phyloP scores from a whole-genome alignment of 2,888 invertebrate species.

The Sisyra nigra region DNA sequence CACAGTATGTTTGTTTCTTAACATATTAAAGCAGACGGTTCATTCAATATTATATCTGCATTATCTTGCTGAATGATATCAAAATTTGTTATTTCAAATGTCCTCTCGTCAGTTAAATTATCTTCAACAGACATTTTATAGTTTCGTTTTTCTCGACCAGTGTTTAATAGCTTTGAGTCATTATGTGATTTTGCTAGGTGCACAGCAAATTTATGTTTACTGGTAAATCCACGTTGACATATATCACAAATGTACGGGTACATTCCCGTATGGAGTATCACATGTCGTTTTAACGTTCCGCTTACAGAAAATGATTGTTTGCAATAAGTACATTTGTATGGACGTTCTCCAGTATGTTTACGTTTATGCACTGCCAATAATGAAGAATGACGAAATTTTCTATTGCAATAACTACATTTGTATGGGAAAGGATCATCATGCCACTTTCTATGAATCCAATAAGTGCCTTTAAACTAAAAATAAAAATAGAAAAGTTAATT shows the following conservation, averaged over 20 bases:
- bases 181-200: conserved; percentile 2
- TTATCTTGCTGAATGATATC: too few species aligned
- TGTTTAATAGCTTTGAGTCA: not conserved
- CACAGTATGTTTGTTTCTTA: too few species aligned
- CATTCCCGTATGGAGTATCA: conserved; percentile 2
- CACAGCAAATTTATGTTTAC: conserved; percentile 2
- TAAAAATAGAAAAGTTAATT: too few species aligned
- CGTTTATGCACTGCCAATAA: conserved; percentile 4
- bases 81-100: too few species aligned
- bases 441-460: conserved; percentile 7
- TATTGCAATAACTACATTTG: conserved; percentile 1
- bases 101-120: not conserved
- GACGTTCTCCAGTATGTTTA: conserved; percentile 6
- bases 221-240: conserved; percentile 4
- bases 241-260: not conserved
- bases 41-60: too few species aligned
- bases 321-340: conserved; percentile 3
- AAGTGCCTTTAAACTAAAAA: conserved; percentile 5
- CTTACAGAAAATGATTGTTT: conserved; percentile 4
- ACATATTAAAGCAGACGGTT: too few species aligned
- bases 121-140: conserved; percentile 4
- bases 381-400: conserved; percentile 4
- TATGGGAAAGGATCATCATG: conserved; percentile 5
- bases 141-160: not conserved
- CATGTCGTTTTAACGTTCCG: conserved; percentile 3